Evolutionary conservation across 2,888 invertebrate species (phyloP), one percentile per base, ranked within the genome.

Genomic region (Timandra comae): DNA sequence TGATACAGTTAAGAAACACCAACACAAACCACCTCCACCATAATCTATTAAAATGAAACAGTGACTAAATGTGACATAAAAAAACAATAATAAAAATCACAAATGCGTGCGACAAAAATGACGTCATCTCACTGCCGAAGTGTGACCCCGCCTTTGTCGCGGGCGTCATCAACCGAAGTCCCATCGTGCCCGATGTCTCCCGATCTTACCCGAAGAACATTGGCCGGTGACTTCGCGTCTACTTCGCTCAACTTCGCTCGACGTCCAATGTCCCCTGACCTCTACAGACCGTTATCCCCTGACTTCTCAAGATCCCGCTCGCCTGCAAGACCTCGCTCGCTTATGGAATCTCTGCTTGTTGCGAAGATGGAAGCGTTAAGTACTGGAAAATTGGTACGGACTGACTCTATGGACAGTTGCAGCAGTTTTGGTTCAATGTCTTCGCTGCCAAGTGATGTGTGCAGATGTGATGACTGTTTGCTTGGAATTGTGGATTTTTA

Each of bases 381-480:
- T 36, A 81, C 81, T 9, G 86, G 86, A 48, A 82, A 72, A 43
- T 69, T 94, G 46, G 87, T 93, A 37, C 86, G 94, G 49, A 91
- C 92, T 12, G 93, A 94, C 57, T 93, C 94, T 4, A 86, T 92
- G 70, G 94, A 94, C 65, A 91, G 91, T 46, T 89, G 89, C 51
- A 91, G 92, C 67, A 92, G 92, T 33, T 85, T 90, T 35, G 88
- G 90, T 9, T 92, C 92, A 1, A 85, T 88, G 64, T 90, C 91
- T 36, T 93, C 93, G 4, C 56, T 89, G 44, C 85, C 90, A 3
- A 91, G 91, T 68, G 93, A 93, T 60, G 90, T 93, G 47, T 94
- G 94, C 71, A 87, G 91, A 41, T 95, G 94, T 67, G 94, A 94
- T 65, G 94, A 95, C 71, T 94, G 94, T 56, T 78, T 94, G 41